Base-by-base conservation (phyloP, 53 echinoderm and acorn worm genomes). In the Antedon mediterranea region DNA sequence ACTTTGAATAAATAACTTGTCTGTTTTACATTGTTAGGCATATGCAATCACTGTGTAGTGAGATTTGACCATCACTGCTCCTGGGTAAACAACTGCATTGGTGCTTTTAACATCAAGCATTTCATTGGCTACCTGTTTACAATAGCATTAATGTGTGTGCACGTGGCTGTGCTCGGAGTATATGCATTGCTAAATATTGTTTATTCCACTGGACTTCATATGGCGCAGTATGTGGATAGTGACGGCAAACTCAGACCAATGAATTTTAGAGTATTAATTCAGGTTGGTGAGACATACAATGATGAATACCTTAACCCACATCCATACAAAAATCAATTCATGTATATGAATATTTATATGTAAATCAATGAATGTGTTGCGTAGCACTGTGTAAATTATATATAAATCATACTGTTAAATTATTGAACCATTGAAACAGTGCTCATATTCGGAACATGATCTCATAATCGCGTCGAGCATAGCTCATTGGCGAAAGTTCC, bases 41-140 rank as follows among this genome's bases (percentile, higher is more conserved):
- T 86, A 41, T 93, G 93, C 75, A 74, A 93, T 78, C 93, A 85
- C 30, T 93, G 93, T 74, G 93, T 72, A 15, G 5, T 33, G 23
- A 33, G 76, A 5, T 76, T 76, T 76, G 76, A 76, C 29, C 76
- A 76, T 76, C 76, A 76, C 34, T 76, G 76, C 29, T 76, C 76
- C 8, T 76, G 76, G 76, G 76, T 76, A 7, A 76, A 76, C 34
- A 76, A 76, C 34, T 76, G 76, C 26, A 33, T 76, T 33, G 76
- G 76, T 32, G 76, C 20, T 28, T 28, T 6, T 15, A 76, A 76
- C 26, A 23, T 33, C 0, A 28, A 32, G 7, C 34, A 26, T 7
- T 76, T 76, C 76, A 31, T 82, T 27, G 73, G 75, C 27, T 85
- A 85, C 37, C 74, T 89, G 26, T 3, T 79, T 72, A 91, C 83